Base-by-base conservation (phyloP, 2,797 vertebrate species). In the Gymnothorax javanicus region DNA sequence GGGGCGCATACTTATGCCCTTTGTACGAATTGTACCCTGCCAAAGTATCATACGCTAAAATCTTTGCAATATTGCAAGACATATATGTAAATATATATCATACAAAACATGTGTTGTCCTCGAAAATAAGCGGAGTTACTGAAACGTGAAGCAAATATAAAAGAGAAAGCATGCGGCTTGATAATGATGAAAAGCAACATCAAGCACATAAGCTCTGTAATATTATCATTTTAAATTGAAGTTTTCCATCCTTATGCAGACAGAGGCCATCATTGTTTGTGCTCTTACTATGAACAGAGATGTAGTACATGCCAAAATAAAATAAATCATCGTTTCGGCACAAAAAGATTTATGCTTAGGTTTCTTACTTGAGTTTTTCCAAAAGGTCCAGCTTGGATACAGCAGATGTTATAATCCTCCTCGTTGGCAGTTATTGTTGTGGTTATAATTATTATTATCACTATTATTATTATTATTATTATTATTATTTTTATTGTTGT, bases 281-380 rank as follows among this genome's bases (percentile, higher is more conserved):
- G 59, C 71, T 82, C 56, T 64, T 69, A 52, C 75, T 69, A 69
- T n/a, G 64, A 9, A 15, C 33, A n/a, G 54, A 86, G 57, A 23
- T 54, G 11, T 7, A 83, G 52, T 25, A 12, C 64, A 25, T 59
- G 82, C 7, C 62, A 69, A 23, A 84, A 62, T 60, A 60, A 27
- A 87, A 84, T 17, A 82, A 73, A 64, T 57, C 12, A 73, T 87
- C 50, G 82, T 43, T 71, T 84, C 73, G 77, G 82, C 77, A 87
- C 43, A 87, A 86, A 82, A 86, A 59, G n/a, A 58, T 13, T 23
- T 33, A 87, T 59, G 54, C 52, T 54, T 54, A 62, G 52, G 17
- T 90, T 91, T 88, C 94, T 95, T 96, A 96, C 95, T 94, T 96
- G 94, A 50, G 90, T 93, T 90, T 93, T 92, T 93, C 91, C 92